phyloP scores from a whole-genome alignment of 2,888 invertebrate species.

The Parnassius glacialis region DNA sequence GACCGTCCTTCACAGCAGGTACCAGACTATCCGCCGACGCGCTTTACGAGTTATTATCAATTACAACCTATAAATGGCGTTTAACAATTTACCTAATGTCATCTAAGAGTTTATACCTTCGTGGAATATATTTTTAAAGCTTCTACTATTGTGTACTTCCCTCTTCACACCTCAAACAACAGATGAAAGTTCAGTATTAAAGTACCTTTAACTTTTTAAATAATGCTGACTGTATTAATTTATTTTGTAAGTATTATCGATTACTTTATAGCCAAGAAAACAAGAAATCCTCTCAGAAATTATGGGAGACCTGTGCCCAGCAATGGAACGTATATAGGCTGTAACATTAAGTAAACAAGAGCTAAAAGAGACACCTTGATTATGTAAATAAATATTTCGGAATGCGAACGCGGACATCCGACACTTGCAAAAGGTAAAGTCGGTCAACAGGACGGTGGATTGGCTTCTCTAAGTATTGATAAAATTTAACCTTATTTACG shows the following conservation, averaged over 20 bases:
- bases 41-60: constrained; percentile 11
- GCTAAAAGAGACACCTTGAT: constrained; percentile 38
- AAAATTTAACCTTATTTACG: constrained; percentile 2
- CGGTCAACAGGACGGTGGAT: constrained; percentile 6
- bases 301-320: too few species aligned
- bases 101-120: background rate
- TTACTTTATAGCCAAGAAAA: too few species aligned
- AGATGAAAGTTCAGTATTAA: too few species aligned
- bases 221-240: too few species aligned
- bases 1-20: constrained; percentile 29
- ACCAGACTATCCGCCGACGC: constrained; percentile 5
- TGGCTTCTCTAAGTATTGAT: constrained; percentile 8
- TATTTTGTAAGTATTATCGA: too few species aligned
- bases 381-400: constrained; percentile 20
- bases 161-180: too few species aligned
- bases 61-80: background rate
- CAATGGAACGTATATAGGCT: too few species aligned
- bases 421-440: constrained; percentile 41
- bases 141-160: too few species aligned
- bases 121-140: too few species aligned
- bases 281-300: too few species aligned
- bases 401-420: constrained; percentile 39
- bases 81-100: background rate
- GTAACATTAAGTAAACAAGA: too few species aligned
- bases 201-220: too few species aligned